A percentile compares a stretch with the other conserved stretches of the same genome.
phyloP scores from a whole-genome alignment of 1,140 invertebrate genomes.

The Conus betulinus region DNA sequence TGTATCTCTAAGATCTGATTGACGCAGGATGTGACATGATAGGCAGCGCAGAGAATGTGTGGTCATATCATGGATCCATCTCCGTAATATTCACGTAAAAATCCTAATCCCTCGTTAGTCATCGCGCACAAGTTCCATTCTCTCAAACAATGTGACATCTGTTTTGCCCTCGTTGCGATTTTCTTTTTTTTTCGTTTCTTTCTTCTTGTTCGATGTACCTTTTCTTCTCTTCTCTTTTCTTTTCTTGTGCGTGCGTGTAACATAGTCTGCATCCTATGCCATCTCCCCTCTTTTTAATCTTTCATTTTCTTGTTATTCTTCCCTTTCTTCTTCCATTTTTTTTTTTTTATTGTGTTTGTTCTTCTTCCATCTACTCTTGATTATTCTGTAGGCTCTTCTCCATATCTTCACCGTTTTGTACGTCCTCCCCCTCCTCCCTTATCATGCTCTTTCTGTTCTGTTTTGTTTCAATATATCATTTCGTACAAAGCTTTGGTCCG shows the following conservation, averaged over 20 bases:
- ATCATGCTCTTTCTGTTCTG: neutral
- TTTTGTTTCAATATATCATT: neutral
- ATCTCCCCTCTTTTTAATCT: neutral
- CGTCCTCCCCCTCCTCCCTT: neutral
- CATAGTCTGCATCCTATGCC: neutral
- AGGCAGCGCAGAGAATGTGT: too few relatives aligned
- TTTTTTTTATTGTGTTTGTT: neutral
- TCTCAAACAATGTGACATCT: neutral
- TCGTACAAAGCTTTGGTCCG: too few relatives aligned
- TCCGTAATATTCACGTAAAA: too few relatives aligned
- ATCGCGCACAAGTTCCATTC: too few relatives aligned
- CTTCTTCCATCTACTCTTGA: too few relatives aligned
- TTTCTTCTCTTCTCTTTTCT: neutral
- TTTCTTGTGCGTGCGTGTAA: too few relatives aligned
- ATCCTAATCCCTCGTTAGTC: too few relatives aligned
- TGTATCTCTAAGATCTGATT: too few relatives aligned
- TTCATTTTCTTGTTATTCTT: neutral
- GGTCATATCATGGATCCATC: too few relatives aligned
- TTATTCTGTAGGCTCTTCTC: too few relatives aligned
- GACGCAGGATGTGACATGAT: too few relatives aligned
- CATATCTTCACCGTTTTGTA: neutral
- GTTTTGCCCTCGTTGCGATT: neutral
- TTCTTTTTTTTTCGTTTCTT: neutral
- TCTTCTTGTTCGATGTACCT: neutral
- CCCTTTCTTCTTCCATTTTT: neutral